A percentile compares a stretch with the other conserved stretches of the same genome.
These are phyloP conservation scores for Takifugu bimaculatus DNA, from an alignment of 2,113 vertebrate species.

Conservation along the genomic window DNA sequence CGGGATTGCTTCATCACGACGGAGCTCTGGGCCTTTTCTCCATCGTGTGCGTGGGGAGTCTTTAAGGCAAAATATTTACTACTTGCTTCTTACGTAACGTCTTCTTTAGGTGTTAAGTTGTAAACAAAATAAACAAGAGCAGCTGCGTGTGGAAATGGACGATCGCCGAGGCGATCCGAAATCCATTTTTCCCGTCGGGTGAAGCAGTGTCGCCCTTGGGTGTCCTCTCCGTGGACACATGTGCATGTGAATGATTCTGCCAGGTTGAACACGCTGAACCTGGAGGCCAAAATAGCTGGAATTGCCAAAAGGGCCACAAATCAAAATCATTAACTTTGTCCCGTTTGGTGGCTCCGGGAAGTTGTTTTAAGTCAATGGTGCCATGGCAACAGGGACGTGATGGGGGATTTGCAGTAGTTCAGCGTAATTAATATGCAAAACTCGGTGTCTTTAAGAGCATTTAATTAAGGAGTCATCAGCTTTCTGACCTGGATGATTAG, in stretches of 20 bases:
- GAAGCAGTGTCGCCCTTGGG: not conserved
- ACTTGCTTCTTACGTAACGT: no score
- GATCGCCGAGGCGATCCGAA: not conserved
- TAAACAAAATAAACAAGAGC: no score
- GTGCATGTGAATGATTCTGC: not conserved
- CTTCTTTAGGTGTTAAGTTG: no score
- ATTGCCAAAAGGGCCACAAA: conserved; percentile 6
- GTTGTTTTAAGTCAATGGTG: not conserved
- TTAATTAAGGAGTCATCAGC: no score
- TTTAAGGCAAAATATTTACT: no score
- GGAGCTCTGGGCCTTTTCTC: conserved; percentile 27
- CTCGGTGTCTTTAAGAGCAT: no score
- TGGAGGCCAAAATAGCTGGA: not conserved
- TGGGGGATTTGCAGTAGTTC: no score
- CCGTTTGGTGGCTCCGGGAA: not conserved
- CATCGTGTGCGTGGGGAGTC: conserved; percentile 4
- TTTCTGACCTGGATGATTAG: no score
- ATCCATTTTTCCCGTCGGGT: not conserved
- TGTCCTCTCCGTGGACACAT: not conserved
- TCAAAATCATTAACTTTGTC: conserved; percentile 18
- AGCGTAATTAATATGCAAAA: no score
- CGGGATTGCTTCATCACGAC: conserved; percentile 39
- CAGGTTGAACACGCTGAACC: not conserved
- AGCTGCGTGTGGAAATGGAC: no score
- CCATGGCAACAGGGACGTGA: no score